Evolutionary conservation across 2,113 vertebrate genomes (phyloP).

Genomic region (Oreochromis niloticus): DNA sequence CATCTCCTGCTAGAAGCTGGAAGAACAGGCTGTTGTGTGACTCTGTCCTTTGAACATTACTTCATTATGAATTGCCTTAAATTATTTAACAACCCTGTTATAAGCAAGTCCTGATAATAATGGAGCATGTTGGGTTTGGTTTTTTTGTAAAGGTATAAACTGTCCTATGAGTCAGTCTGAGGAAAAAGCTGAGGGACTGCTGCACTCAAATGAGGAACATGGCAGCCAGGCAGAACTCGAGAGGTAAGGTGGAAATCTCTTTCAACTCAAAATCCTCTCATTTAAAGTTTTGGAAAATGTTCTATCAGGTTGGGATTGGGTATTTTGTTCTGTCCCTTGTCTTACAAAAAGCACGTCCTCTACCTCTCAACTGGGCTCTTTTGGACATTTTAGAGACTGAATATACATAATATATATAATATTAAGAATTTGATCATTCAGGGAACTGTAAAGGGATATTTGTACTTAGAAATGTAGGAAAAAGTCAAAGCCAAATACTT

Average conservation of each 20-base stretch:
- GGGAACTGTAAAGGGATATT: background rate
- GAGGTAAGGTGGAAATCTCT: background rate
- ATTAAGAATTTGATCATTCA: background rate
- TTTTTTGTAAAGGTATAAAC: too few species aligned
- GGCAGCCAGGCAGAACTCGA: fast-evolving
- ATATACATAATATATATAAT: fast-evolving
- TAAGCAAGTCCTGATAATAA: too few species aligned
- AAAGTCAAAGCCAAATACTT: too few species aligned
- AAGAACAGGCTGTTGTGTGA: too few species aligned
- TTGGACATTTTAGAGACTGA: too few species aligned
- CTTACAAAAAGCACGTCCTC: too few species aligned
- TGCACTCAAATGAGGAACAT: background rate
- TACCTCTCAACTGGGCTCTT: too few species aligned
- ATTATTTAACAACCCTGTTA: too few species aligned
- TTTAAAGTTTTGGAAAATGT: background rate
- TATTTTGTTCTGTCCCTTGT: too few species aligned
- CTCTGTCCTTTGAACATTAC: too few species aligned
- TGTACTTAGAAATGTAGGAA: background rate
- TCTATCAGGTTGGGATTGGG: background rate
- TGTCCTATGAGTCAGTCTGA: background rate
- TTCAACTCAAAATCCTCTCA: background rate
- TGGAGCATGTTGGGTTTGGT: fast-evolving
- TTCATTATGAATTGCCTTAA: fast-evolving
- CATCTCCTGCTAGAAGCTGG: too few species aligned
- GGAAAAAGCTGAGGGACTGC: background rate